Evolutionary conservation across 2,888 invertebrate species (phyloP), one percentile per base, ranked within the genome.

Genomic region (Pseudolycoriella hygida): DNA sequence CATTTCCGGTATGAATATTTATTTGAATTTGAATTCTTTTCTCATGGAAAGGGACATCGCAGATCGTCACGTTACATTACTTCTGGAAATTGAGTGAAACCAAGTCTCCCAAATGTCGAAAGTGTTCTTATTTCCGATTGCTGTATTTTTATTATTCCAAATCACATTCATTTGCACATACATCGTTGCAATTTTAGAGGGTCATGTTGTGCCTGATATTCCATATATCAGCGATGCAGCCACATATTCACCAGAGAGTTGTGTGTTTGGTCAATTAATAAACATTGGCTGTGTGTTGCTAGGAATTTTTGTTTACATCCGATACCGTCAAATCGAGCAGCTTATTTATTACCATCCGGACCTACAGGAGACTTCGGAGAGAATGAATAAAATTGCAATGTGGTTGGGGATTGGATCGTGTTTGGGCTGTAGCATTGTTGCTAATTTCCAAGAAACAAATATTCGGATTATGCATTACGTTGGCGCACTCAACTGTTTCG

Each of bases 221-320:
- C 81, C 83, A 1, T 83, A 81, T 55, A 81, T 84, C 50, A 81
- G 81, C 50, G 79, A 79, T 57, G 76, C 79, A 8, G 84, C 82
- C 1, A 73, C 81, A 1, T 70, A 73, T 53, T 69, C 78, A 1
- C 83, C 85, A 3, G 84, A 84, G 58, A 81, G 80, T 60, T 84
- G 84, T 59, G 72, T 84, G 48, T 87, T 86, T 61, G 77, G 79
- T 1, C 79, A 82, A 59, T 66, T 80, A 37, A 67, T 86, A 30
- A 84, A 82, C 57, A 66, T 80, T 43, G 75, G 77, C 42, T 74
- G 80, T 45, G 67, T 77, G 42, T 59, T 79, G 43, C 81, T 80
- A 64, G 70, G 72, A 15, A 58, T 74, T 20, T 70, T 75, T 3
- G 70, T 80, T 48, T 84, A 80, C 57, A 64, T 82, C 42, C 69